Base-by-base conservation (phyloP, 2,113 vertebrate species). In the Phalacrocorax aristotelis region DNA sequence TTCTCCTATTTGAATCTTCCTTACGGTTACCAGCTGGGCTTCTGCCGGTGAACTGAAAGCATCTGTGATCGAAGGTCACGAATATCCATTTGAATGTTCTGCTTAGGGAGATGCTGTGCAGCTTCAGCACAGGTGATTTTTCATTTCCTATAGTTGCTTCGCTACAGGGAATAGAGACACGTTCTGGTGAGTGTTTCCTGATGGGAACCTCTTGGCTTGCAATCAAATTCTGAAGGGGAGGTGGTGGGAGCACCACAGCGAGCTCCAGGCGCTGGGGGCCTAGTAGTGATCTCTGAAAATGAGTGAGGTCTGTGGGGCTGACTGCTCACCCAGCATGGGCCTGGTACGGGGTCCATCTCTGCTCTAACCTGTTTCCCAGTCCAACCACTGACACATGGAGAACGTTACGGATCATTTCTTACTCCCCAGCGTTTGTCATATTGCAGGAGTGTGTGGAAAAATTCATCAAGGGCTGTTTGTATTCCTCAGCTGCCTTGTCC, bases 321-420 rank as follows among this genome's bases (percentile, higher is more conserved):
- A 3, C 3, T 2, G 14, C 19, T 34, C 11, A 8, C 26, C 20
- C 18, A 15, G 44, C 40, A 57, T 1, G 3, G 30, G 5, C 13
- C 48, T 42, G 80, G 13, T 18, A 10, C 4, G 1, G 14, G 7
- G 18, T 42, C 40, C 38, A 5, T 27, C 30, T 17, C 77, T 40
- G 16, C n/a, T 71, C n/a, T n/a, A 12, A 29, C 30, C 32, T 48
- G 15, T n/a, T 42, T 52, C 60, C 36, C 19, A 54, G 71, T 70
- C 64, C 42, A 55, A 2, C 77, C 42, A 12, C 36, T 70, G 55
- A 32, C 27, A 46, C 8, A 15, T 52, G 58, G 44, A 44, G 65
- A 46, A 29, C 2, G 7, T 16, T 64, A 29, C 0, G 0, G 23
- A n/a, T 58, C 6, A 8, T 26, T 88, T 60, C 36, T 49, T 71